These are phyloP conservation scores for Acromyrmex charruanus DNA, from an alignment of 1,140 invertebrate species.

Conservation along the genomic window DNA sequence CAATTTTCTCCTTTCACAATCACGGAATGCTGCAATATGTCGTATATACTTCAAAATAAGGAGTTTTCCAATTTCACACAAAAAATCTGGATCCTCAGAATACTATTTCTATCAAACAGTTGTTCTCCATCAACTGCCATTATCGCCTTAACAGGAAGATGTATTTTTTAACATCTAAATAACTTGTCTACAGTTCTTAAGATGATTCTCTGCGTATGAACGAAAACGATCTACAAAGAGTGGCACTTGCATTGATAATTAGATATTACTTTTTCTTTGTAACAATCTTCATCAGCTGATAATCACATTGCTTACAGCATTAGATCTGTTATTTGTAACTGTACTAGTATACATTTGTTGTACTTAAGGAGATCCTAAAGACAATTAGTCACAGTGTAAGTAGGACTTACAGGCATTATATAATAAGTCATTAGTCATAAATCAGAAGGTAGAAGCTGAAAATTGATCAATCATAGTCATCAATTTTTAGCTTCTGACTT, in stretches of 20 bases:
- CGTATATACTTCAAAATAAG: not conserved
- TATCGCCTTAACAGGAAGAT: not conserved
- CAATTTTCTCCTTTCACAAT: not conserved
- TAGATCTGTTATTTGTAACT: too few relatives aligned
- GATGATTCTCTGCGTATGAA: not conserved
- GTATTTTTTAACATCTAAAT: not conserved
- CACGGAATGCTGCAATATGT: not conserved
- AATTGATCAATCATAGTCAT: too few relatives aligned
- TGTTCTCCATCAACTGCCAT: not conserved
- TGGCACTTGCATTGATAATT: not conserved
- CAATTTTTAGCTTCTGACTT: too few relatives aligned
- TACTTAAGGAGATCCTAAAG: too few relatives aligned
- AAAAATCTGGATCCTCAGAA: not conserved
- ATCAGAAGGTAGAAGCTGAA: too few relatives aligned
- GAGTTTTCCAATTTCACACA: not conserved
- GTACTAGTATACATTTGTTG: too few relatives aligned
- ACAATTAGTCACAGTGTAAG: too few relatives aligned
- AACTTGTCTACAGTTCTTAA: not conserved
- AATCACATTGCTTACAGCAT: not conserved
- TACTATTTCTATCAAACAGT: not conserved
- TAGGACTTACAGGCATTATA: too few relatives aligned
- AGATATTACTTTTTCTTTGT: not conserved
- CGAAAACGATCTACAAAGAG: not conserved
- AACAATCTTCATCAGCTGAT: not conserved
- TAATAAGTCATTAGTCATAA: too few relatives aligned